Conservation (phyloP, 2,797 vertebrate genomes). For the Dendrocincla tyrannina region DNA sequence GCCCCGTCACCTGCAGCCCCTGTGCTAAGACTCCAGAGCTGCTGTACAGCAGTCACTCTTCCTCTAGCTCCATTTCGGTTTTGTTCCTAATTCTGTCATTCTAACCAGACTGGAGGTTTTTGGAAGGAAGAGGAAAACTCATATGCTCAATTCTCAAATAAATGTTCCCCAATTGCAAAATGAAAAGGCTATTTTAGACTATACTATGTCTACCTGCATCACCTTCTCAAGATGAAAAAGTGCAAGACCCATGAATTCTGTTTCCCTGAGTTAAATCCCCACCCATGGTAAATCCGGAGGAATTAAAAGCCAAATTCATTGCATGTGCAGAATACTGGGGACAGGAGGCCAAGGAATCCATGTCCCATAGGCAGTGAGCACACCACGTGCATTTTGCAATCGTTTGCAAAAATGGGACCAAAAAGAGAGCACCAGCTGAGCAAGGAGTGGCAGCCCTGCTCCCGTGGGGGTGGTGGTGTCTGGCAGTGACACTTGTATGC, state of each 20-base stretch:
- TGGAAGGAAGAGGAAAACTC: not conserved
- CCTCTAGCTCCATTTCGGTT: not conserved
- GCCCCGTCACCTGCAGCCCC: not conserved
- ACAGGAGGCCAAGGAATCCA: not conserved
- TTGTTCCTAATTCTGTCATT: not conserved
- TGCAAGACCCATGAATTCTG: not conserved
- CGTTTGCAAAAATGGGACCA: not conserved
- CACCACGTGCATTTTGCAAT: not conserved
- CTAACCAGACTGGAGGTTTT: not conserved
- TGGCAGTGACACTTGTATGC: not conserved
- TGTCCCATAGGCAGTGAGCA: not conserved
- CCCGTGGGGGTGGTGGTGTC: not conserved
- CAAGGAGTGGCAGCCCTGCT: not conserved
- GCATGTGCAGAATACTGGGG: not conserved
- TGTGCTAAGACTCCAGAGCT: not conserved
- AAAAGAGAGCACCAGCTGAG: not conserved
- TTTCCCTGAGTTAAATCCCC: not conserved
- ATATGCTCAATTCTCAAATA: not conserved
- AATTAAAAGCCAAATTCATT: not conserved
- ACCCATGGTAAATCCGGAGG: accelerated
- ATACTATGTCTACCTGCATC: not conserved
- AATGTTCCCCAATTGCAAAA: not conserved
- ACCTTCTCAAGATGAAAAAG: not conserved
- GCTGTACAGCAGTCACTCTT: not conserved
- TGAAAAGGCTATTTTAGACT: not conserved